Evolutionary conservation across 2,113 vertebrate species (phyloP).

Genomic region (Thalassarche chlororhynchos): DNA sequence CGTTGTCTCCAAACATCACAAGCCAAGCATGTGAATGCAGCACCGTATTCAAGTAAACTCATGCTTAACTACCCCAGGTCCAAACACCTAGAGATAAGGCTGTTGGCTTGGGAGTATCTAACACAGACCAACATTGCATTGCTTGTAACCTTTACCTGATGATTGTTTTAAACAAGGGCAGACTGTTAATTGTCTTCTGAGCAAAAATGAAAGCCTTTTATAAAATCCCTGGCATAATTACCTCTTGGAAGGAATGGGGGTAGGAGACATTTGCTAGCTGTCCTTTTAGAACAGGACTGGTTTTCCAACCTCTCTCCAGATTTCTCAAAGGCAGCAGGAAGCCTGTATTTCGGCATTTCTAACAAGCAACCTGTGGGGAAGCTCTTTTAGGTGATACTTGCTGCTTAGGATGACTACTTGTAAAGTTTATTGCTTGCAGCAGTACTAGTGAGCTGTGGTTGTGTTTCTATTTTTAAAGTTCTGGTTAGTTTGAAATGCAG

Average conservation of each 20-base stretch:
- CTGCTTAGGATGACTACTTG: not conserved
- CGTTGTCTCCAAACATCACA: not conserved
- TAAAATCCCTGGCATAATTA: not conserved
- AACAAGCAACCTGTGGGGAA: not conserved
- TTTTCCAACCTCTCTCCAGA: not conserved
- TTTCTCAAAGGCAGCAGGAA: not conserved
- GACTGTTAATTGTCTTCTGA: not conserved
- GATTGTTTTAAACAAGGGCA: not conserved
- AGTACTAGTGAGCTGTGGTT: not conserved
- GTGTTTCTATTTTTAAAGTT: not conserved
- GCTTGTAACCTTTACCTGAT: not conserved
- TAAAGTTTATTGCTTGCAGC: not conserved
- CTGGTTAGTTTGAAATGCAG: not conserved
- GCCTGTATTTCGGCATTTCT: not conserved
- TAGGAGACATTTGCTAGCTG: not conserved
- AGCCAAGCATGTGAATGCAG: not conserved
- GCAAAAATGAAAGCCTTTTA: not conserved
- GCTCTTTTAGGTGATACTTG: not conserved
- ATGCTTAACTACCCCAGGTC: not conserved
- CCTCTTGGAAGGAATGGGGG: not conserved
- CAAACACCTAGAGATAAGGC: not conserved
- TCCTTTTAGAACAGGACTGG: not conserved
- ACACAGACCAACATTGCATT: fast-evolving
- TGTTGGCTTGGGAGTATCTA: not conserved
- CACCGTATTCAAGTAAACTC: not conserved